Percentiles rank a stretch among this genome's conserved stretches.
Evolutionary conservation across 2,113 vertebrate genomes (phyloP).

Genomic region (Blennius ocellaris): DNA sequence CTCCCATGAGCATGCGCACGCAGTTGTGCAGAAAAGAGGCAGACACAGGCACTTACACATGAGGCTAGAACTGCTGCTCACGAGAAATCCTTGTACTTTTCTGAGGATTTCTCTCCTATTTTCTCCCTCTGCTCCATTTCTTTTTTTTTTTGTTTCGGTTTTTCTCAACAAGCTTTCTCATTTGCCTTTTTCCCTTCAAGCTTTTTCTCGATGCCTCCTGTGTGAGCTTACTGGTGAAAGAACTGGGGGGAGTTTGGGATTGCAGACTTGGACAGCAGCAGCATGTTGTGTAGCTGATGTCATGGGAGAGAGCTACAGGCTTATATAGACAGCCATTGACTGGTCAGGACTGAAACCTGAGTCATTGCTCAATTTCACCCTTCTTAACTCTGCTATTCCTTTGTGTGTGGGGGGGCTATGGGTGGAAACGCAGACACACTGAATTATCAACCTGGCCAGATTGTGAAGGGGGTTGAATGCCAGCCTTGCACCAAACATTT

Average conservation of each 20-base stretch:
- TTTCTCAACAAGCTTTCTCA: not conserved
- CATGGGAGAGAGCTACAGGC: conserved; percentile 73
- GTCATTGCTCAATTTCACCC: conserved; percentile 74
- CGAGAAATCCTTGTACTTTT: conserved; percentile 30
- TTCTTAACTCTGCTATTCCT: conserved; percentile 66
- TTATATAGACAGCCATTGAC: conserved; percentile 59
- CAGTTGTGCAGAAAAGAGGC: conserved; percentile 36
- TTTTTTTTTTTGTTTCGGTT: conserved; percentile 2
- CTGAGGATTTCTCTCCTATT: conserved; percentile 31
- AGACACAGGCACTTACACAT: conserved; percentile 48
- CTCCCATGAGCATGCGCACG: conserved; percentile 49
- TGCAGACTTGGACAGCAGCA: conserved; percentile 54
- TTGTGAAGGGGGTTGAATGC: conserved; percentile 45
- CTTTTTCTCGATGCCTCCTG: conserved; percentile 18
- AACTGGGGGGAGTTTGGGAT: conserved; percentile 33
- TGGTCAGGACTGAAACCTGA: conserved; percentile 74
- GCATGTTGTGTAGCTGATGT: conserved; percentile 73
- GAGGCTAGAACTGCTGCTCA: conserved; percentile 51
- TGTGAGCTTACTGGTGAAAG: conserved; percentile 30
- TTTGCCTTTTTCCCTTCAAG: conserved; percentile 20
- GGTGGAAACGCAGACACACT: conserved; percentile 44
- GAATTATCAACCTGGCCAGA: conserved; percentile 53
- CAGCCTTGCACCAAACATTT: conserved; percentile 43
- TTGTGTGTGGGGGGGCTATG: conserved; percentile 26
- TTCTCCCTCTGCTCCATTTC: conserved; percentile 33